Percentiles rank a stretch among this genome's conserved stretches.
These are phyloP conservation scores for Drosophila auraria DNA, from an alignment of 1,140 invertebrate species.

Conservation along the genomic window DNA sequence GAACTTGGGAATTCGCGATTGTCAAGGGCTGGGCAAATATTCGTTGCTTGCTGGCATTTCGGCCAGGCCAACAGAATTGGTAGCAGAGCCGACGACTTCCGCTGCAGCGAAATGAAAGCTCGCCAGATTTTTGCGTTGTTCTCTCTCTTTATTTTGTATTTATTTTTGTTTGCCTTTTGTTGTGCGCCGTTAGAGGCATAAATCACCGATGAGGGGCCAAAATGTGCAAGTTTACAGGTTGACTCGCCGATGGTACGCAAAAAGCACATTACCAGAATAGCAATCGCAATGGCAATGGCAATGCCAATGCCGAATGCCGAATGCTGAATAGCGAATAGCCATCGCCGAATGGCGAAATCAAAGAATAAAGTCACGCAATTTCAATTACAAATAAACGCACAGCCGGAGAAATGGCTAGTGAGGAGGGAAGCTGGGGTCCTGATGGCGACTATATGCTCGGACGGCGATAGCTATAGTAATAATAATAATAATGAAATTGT, in stretches of 20 bases:
- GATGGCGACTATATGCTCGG: constrained; percentile 19
- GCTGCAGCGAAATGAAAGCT: constrained; percentile 57
- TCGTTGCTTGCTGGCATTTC: constrained; percentile 72
- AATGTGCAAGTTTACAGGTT: constrained; percentile 60
- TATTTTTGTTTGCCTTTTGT: constrained; percentile 20
- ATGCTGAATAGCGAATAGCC: constrained; percentile 1
- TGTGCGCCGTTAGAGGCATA: constrained; percentile 48
- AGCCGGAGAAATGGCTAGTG: constrained; percentile 38
- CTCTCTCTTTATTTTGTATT: constrained; percentile 12
- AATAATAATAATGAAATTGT: constrained; percentile 80
- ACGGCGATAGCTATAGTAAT: constrained; percentile 53
- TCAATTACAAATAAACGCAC: constrained; percentile 76
- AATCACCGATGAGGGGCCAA: constrained; percentile 53
- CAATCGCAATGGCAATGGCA: constrained; percentile 31
- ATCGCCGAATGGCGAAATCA: constrained; percentile 61
- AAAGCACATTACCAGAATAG: constrained; percentile 47
- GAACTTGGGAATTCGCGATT: constrained; percentile 23
- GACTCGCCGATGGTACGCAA: constrained; percentile 29
- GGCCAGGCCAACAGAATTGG: constrained; percentile 62
- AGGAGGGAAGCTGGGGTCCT: background rate
- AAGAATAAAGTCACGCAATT: constrained; percentile 83
- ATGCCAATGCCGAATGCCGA: constrained; percentile 46
- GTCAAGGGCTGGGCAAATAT: constrained; percentile 75
- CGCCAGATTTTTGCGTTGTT: constrained; percentile 4
- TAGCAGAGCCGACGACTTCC: constrained; percentile 7